phyloP scores from a whole-genome alignment of 2,113 vertebrate genomes.

The Montifringilla adamsi region DNA sequence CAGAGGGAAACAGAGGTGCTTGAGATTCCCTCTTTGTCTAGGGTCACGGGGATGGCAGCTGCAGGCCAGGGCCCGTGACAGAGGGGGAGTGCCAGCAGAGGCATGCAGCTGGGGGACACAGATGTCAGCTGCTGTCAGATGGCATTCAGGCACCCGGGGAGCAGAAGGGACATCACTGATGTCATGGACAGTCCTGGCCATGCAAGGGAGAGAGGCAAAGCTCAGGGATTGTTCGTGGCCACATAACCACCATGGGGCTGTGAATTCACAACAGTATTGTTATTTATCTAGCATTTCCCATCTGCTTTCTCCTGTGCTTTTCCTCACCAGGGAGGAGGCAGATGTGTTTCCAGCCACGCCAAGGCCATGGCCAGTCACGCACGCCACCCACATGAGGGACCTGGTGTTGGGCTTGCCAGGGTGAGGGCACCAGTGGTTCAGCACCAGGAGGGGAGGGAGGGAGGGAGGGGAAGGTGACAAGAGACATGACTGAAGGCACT shows the following conservation, averaged over 20 bases:
- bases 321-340: not conserved
- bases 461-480: not conserved
- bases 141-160: not conserved
- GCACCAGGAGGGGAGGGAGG: slow-evolving; percentile 56
- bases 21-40: not conserved
- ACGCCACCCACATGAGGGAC: accelerated
- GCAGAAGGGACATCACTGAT: not conserved
- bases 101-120: not conserved
- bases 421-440: not conserved
- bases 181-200: not conserved
- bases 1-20: not conserved
- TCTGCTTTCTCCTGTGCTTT: not conserved
- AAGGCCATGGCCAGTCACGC: accelerated
- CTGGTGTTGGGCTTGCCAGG: accelerated
- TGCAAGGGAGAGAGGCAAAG: not conserved
- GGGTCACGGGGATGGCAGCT: not conserved
- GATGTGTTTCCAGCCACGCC: not conserved
- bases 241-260: accelerated
- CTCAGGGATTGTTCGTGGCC: not conserved
- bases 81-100: not conserved
- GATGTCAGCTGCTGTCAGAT: slow-evolving; percentile 13
- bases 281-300: not conserved
- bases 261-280: not conserved
- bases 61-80: not conserved
- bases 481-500: accelerated